These are phyloP conservation scores for Psephotus haematonotus DNA, from an alignment of 2,113 vertebrate genomes.

Conservation along the genomic window DNA sequence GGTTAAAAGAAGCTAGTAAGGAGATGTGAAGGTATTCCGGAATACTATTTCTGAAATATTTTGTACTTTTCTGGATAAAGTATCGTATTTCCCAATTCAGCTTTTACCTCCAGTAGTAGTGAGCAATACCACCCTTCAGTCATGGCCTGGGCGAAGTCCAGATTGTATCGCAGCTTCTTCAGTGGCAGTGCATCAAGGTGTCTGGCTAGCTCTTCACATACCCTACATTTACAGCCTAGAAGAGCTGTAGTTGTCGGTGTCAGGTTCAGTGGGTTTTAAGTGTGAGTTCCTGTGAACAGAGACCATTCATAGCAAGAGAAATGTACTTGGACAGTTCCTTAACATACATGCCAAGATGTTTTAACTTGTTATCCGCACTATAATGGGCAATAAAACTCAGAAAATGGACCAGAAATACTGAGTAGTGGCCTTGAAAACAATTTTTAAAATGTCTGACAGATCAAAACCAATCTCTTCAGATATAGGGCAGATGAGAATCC, in stretches of 20 bases:
- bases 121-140: background rate
- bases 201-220: background rate
- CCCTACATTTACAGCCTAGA: background rate
- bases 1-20: background rate
- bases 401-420: background rate
- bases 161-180: background rate
- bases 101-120: background rate
- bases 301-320: background rate
- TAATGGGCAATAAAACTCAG: background rate
- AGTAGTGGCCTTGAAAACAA: background rate
- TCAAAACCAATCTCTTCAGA: background rate
- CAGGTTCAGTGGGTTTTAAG: background rate
- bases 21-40: background rate
- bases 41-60: background rate
- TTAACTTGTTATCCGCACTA: background rate
- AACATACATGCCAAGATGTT: background rate
- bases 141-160: background rate
- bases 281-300: background rate
- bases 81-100: background rate
- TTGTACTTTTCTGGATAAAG: background rate
- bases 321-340: background rate
- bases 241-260: background rate
- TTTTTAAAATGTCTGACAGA: background rate
- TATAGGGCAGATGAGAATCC: background rate
- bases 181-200: background rate